Conservation (phyloP, 2,888 invertebrate species). For the Steinernema carpocapsae region DNA sequence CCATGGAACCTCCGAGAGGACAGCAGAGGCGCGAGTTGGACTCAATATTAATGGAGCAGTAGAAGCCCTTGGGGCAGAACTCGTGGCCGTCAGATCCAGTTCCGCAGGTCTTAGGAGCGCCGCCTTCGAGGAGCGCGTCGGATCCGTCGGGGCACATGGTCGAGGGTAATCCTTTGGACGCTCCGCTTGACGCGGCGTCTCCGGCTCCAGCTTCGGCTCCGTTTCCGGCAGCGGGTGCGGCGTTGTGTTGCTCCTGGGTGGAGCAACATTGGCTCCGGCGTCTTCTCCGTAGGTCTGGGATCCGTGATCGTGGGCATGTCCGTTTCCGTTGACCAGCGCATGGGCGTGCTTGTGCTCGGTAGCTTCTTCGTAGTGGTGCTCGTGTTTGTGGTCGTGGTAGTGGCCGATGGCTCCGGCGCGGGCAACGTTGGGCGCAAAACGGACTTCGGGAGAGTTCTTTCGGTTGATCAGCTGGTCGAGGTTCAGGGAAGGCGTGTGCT, state of each 20-base stretch:
- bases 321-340: conserved; percentile 20
- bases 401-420: conserved; percentile 35
- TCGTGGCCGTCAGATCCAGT: conserved; percentile 67
- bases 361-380: conserved; percentile 10
- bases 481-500: conserved; percentile 11
- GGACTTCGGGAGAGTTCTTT: conserved; percentile 22
- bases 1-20: conserved; percentile 54
- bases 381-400: conserved; percentile 36
- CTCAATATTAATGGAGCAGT: conserved; percentile 65
- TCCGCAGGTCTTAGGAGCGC: conserved; percentile 55
- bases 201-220: conserved; percentile 10
- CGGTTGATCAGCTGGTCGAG: conserved; percentile 12
- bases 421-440: conserved; percentile 29
- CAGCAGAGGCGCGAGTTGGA: conserved; percentile 60
- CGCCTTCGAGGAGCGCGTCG: conserved; percentile 46
- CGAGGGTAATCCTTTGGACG: not conserved
- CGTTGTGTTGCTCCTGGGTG: conserved; percentile 11
- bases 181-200: conserved; percentile 5
- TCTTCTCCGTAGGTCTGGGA: conserved; percentile 29
- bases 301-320: conserved; percentile 17
- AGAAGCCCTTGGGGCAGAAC: conserved; percentile 66
- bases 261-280: conserved; percentile 29
- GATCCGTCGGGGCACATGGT: conserved; percentile 56
- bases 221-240: conserved; percentile 30
- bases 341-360: conserved; percentile 34